phyloP scores from a whole-genome alignment of 2,888 invertebrate species.

The Tipula confusa region DNA sequence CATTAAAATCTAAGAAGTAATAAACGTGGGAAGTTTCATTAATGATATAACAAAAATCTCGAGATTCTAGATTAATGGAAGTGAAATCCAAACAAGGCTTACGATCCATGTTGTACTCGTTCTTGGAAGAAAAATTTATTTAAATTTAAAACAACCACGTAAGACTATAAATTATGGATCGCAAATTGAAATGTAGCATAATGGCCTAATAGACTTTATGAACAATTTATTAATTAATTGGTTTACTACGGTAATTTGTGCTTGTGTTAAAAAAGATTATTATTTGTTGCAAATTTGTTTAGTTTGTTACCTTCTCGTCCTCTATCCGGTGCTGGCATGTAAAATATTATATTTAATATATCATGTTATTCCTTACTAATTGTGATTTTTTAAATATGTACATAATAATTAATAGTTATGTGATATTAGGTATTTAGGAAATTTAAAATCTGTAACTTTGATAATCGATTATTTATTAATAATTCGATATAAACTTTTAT shows the following conservation, averaged over 20 bases:
- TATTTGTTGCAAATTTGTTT: conserved; percentile 31
- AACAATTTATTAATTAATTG: not conserved
- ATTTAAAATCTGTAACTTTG: too few relatives aligned
- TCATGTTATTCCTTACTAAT: not conserved
- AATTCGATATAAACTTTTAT: too few relatives aligned
- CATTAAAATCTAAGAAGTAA: not conserved
- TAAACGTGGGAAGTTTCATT: too few relatives aligned
- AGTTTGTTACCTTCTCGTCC: conserved; percentile 55
- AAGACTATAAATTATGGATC: not conserved
- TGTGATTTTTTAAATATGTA: not conserved
- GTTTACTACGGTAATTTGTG: not conserved
- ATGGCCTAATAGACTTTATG: not conserved
- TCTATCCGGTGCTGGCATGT: conserved; percentile 59
- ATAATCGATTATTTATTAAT: too few relatives aligned
- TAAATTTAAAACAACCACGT: too few relatives aligned
- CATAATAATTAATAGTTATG: not conserved
- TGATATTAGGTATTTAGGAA: too few relatives aligned
- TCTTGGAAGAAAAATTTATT: too few relatives aligned
- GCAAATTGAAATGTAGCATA: not conserved
- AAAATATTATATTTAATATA: conserved; percentile 39
- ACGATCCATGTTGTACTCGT: too few relatives aligned
- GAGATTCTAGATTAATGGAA: too few relatives aligned
- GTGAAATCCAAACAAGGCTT: too few relatives aligned
- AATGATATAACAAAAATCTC: too few relatives aligned
- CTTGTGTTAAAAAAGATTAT: not conserved